Evolutionary conservation across 2,888 invertebrate genomes (phyloP), one percentile per base, ranked within the genome.

Genomic region (Syrista parreyssii): DNA sequence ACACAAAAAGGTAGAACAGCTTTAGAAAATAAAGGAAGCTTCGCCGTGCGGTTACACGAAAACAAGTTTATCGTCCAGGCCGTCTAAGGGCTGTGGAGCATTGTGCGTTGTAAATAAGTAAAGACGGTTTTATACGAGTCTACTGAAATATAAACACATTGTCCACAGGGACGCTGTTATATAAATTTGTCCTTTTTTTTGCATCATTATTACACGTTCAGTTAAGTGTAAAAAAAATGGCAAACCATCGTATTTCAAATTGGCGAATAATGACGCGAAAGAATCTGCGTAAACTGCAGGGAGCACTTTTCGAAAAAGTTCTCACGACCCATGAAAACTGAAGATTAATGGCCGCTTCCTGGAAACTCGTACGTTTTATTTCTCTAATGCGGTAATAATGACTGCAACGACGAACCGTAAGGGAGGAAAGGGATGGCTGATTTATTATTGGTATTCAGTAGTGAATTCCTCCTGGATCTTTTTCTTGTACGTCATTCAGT

Each of bases 1-100:
- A 82, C 78, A 79, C 40, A 79, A 76, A 78, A 55, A 55, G 23
- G 9, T 55, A 23, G 23, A 34, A 30, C 35, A 75, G 77, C 55
- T 71, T 72, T 77, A 78, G 32, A n/a, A 75, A 82, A 69, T 31
- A 74, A 75, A 9, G 4, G 12, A 71, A 31, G 31, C 12, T 71
- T 12, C 23, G 9, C 23, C 2, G 23, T 23, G 9, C 3, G 12
- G 71, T 71, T 71, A 32, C 55, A 32, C 23, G 71, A n/a, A 71
- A 33, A 32, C 31, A 12, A 6, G 32, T 71, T 71, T 31, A 30
- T 31, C 71, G 71, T 31, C 71, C 71, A 71, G 9, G 9, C 55
- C 23, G 55, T 23, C 9, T 23, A 15, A 12, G 36, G 55, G 9
- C 23, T 55, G 55, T 55, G 9, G 6, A 2, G 0, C 55, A 55